Evolutionary conservation across 2,888 invertebrate species (phyloP), one percentile per base, ranked within the genome.

Genomic region (Eristalinus sepulchralis): DNA sequence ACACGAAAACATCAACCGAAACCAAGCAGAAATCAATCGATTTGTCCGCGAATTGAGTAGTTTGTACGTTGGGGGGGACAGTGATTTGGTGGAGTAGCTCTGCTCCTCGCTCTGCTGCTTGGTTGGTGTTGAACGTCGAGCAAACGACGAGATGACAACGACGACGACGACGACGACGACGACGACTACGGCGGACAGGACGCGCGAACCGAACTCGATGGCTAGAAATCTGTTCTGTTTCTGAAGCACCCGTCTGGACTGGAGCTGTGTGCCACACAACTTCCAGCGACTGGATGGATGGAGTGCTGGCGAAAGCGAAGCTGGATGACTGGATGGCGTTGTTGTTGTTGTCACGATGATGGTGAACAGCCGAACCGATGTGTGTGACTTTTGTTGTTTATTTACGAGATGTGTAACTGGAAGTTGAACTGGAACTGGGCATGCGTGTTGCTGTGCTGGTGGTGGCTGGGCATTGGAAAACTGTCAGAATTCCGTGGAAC

Each of bases 221-320:
- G 47, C 78, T 62, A 86, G 83, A 79, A 86, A 82, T 66, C 82
- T 83, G 83, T 71, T 66, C 82, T 83, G 83, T 71, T 82, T 83
- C 83, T 83, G 83, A 79, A 83, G 59, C 83, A 62, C 64, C 71
- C 66, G 66, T 83, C 83, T 77, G 62, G 76, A 80, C 67, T 82
- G 81, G 83, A 86, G 83, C 73, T 82, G 66, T 85, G 55, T 81
- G 77, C 36, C 79, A 60, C 60, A 79, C 27, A 55, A 53, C 13
- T 85, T 86, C 85, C 85, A 86, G 85, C 67, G 39, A 67, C 81
- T 77, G 70, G 78, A 82, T 77, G 59, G 22, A 60, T 34, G 67
- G 62, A 78, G 70, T 27, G 31, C 22, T 75, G 55, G 68, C 80
- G 62, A 73, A 63, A n/a, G n/a, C n/a, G n/a, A n/a, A n/a, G n/a